phyloP scores from a whole-genome alignment of 2,113 vertebrate genomes.

The Bothrops jararaca region DNA sequence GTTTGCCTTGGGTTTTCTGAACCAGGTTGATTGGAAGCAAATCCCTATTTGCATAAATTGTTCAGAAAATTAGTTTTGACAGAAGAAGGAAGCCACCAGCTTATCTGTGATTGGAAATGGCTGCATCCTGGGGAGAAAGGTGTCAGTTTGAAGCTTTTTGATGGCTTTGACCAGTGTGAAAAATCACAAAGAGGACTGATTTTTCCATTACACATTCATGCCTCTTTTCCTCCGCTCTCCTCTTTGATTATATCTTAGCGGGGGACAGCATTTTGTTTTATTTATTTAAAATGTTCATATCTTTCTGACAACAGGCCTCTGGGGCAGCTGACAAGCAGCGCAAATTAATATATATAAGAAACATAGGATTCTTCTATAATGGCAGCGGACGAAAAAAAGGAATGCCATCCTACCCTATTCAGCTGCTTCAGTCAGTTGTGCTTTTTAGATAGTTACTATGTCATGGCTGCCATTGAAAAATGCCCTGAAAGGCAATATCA shows the following conservation, averaged over 20 bases:
- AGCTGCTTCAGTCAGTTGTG: background rate
- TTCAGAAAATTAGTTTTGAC: background rate
- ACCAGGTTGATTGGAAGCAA: background rate
- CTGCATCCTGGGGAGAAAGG: background rate
- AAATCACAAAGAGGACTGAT: background rate
- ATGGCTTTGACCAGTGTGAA: background rate
- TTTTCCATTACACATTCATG: background rate
- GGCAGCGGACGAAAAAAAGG: background rate
- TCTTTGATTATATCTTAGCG: background rate
- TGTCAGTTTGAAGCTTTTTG: background rate
- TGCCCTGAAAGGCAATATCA: background rate
- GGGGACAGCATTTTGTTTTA: background rate
- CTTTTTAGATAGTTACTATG: background rate
- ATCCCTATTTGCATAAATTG: background rate
- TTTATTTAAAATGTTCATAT: background rate
- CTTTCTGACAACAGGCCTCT: background rate
- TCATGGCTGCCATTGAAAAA: background rate
- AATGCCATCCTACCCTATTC: background rate
- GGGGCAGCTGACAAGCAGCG: background rate
- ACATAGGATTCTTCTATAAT: background rate
- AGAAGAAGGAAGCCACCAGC: background rate
- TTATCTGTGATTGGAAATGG: background rate
- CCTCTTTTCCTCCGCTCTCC: background rate
- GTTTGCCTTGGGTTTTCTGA: background rate
- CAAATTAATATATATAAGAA: background rate